Evolutionary conservation across 92 coral and sea anemone genomes (phyloP), one percentile per base, ranked within the genome.

Genomic region (Porites cylindrica): DNA sequence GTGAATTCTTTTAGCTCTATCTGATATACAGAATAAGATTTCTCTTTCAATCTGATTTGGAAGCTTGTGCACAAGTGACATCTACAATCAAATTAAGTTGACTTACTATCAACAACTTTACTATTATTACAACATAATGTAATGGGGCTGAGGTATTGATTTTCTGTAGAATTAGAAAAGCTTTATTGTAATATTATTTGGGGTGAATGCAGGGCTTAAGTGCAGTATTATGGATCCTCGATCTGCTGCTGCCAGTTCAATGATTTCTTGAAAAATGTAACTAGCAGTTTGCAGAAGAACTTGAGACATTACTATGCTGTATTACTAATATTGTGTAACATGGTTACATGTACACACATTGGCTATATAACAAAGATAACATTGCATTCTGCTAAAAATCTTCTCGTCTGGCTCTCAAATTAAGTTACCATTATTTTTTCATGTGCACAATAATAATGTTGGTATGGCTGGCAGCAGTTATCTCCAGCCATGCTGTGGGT

Each of bases 161-260:
- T 70, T 70, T 82, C n/a, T 58, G 71, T 54, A 69, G 51, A 69
- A 69, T 16, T 80, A 53, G 59, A 67, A 81, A 81, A 68, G 26
- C 76, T 68, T 66, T 16, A 10, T 16, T 62, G 54, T 68, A 58
- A 71, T 32, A 71, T 70, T 82, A 58, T 71, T 56, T 38, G 47
- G 47, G 47, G 47, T 38, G 47, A 38, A 38, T 38, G 47, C 47
- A 3, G 47, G 47, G 47, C 47, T 38, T 38, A 38, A 38, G 0
- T 38, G 47, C 47, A 4, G 6, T 38, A 38, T 38, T 38, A 3
- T 38, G 47, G 47, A 38, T 38, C 47, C 47, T 38, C 24, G 24
- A 23, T 23, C 47, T 38, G 47, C 6, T 38, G 47, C 47, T 38
- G 47, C 47, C 47, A 38, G 47, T 38, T 3, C 3, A 6, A 17